Conservation (phyloP, 2,113 vertebrate species). For the Neomonachus schauinslandi region DNA sequence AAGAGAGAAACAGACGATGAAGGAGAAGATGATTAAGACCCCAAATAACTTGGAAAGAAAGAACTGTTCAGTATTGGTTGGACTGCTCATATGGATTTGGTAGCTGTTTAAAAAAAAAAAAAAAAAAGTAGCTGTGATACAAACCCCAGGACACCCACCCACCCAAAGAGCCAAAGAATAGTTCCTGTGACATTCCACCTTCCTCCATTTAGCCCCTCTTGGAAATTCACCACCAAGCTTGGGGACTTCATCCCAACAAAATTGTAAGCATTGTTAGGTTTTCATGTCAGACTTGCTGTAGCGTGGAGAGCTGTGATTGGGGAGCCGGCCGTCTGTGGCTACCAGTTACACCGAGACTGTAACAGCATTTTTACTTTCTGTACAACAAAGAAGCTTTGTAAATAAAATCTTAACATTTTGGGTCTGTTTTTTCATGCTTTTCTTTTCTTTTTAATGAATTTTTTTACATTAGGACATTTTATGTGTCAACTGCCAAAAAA, state of each 20-base stretch:
- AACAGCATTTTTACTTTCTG: slow-evolving; percentile 98
- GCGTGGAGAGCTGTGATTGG: slow-evolving; percentile 89
- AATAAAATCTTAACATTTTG: slow-evolving; percentile 99
- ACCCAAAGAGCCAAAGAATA: slow-evolving; percentile 89
- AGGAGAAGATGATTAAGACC: slow-evolving; percentile 91
- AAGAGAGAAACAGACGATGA: slow-evolving; percentile 95
- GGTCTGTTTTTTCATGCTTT: slow-evolving; percentile 87
- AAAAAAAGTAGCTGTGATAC: slow-evolving; percentile 82
- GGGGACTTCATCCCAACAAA: slow-evolving; percentile 89
- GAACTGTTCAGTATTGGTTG: slow-evolving; percentile 91
- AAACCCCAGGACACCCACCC: slow-evolving; percentile 84
- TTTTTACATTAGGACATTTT: slow-evolving; percentile 84
- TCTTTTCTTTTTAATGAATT: slow-evolving; percentile 72
- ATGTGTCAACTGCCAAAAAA: slow-evolving; percentile 83
- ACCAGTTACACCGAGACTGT: slow-evolving; percentile 91
- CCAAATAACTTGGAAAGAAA: slow-evolving; percentile 74
- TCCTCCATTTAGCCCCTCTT: slow-evolving; percentile 89
- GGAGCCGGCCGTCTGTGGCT: slow-evolving; percentile 89
- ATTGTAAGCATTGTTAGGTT: slow-evolving; percentile 90
- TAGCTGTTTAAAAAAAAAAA: slow-evolving; percentile 77
- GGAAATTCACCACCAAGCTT: slow-evolving; percentile 85
- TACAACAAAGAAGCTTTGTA: slow-evolving; percentile 94
- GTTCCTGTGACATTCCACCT: slow-evolving; percentile 93
- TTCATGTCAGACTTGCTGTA: slow-evolving; percentile 91
- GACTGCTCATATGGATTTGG: slow-evolving; percentile 89